Conservation (phyloP, 2,888 invertebrate genomes). For the Gortyna flavago region DNA sequence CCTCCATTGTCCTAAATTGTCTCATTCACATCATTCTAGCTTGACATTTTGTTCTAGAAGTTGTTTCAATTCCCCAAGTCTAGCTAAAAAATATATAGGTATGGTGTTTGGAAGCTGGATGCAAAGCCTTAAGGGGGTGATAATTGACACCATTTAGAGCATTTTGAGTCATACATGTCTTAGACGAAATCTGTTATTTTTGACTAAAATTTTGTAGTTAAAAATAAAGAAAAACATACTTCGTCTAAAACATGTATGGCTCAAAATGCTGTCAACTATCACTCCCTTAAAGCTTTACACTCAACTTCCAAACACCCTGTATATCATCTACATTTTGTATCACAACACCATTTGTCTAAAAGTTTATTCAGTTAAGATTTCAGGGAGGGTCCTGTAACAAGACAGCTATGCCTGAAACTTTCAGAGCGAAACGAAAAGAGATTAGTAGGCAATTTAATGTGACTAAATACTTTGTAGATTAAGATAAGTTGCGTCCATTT, state of each 20-base stretch:
- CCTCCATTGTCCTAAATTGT: neutral
- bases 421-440: constrained; percentile 26
- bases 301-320: too few species aligned
- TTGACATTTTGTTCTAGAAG: constrained; percentile 3
- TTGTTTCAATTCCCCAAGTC: constrained; percentile 13
- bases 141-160: too few species aligned
- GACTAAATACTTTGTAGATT: constrained; percentile 44
- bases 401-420: constrained; percentile 34
- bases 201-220: too few species aligned
- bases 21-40: neutral
- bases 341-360: constrained; percentile 36
- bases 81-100: constrained; percentile 39
- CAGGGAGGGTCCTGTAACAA: constrained; percentile 20
- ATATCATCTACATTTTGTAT: constrained; percentile 47
- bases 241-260: too few species aligned
- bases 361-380: constrained; percentile 44
- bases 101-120: too few species aligned
- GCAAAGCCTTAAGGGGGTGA: too few species aligned
- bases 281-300: too few species aligned
- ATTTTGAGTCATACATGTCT: too few species aligned
- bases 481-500: constrained; percentile 22
- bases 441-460: constrained; percentile 25
- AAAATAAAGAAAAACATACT: too few species aligned
- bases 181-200: too few species aligned
- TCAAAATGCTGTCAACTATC: too few species aligned